Evolutionary conservation across 2,797 vertebrate genomes (phyloP), one percentile per base, ranked within the genome.

Genomic region (Eulemur coronatus): DNA sequence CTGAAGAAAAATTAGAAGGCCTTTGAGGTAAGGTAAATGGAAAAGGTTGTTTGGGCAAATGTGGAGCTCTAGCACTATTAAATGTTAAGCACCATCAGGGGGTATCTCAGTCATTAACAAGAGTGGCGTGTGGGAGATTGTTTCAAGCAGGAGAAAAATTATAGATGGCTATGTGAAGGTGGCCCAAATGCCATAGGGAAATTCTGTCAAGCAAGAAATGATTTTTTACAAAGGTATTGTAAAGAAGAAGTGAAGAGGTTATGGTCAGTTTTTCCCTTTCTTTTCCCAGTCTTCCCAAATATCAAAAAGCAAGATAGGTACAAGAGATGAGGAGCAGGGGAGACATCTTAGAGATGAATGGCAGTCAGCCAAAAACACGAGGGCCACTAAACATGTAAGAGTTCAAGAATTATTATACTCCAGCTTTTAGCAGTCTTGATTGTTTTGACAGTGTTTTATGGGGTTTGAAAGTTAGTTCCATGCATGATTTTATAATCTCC

Each of bases 1-100:
- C 99, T 98, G 99, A 99, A 99, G 99, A 99, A 99, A 99, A 99
- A 99, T 99, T 99, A 99, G 99, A 99, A 99, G 96, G 98, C 99
- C 99, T 99, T 99, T 99, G 99, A 99, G 99, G 99, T 99, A 99
- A 99, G 99, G 99, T 99, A 99, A 99, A 99, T 99, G 99, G 99
- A 99, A 99, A 99, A 99, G 99, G 98, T 99, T 99, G 99, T 99
- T 99, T 99, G 99, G 99, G 99, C 99, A 99, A 99, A 99, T 81
- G 97, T 98, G 98, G 98, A 98, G 98, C 98, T 99, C 98, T 98
- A 99, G 99, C 99, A 98, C 99, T 99, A 99, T 99, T 99, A 99
- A 99, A 99, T 99, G 99, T 99, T 99, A 99, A 99, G 99, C 99
- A 99, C 99, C 98, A 98, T 99, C 99, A 99, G 98, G 99, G 99